Evolutionary conservation across 2,113 vertebrate species (phyloP), one percentile per base, ranked within the genome.

Genomic region (Ameiurus melas): DNA sequence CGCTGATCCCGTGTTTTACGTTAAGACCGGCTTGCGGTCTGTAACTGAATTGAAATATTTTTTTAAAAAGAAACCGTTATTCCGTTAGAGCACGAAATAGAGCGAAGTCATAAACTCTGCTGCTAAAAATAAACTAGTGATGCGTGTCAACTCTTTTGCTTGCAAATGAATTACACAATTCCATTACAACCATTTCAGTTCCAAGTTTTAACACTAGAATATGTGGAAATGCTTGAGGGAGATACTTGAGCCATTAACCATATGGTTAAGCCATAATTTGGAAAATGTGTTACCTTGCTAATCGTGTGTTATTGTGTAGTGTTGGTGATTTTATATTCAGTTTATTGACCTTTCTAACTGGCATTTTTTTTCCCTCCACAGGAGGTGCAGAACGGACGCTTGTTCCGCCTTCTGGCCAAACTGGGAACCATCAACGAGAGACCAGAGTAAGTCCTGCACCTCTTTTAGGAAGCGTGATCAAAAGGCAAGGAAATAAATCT

Each of bases 381-480:
- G 98, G 98, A 99, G 91, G 98, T 99, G 91, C 98, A 99, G 91
- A 99, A 99, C 90, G 98, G 98, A 92, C 97, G 98, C 92, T 96
- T 99, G 92, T 99, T 99, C 94, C 97, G 98, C 86, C 97, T 99
- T 85, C 94, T 99, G 94, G 97, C 98, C 92, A 99, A 99, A 96
- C 90, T 99, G 96, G 98, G 98, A 96, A 99, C 98, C 95, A 99
- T 99, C 95, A 99, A 99, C 90, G 98, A 99, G 94, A 96, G 98
- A 89, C 98, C 98, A 91, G 98, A 99, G 98, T 99, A 96, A 98
- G 98, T 91, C 4, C 43, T 87, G 53, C 43, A 47, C 62, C 13
- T 36, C 36, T 43, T 83, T 89, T 79, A 58, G 20, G 36, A 39
- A 30, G 30, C 20, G 25, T 22, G 3, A 22, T 20, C n/a, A 33